Evolutionary conservation across 1,140 invertebrate genomes (phyloP).

Genomic region (Camponotus vicinus): DNA sequence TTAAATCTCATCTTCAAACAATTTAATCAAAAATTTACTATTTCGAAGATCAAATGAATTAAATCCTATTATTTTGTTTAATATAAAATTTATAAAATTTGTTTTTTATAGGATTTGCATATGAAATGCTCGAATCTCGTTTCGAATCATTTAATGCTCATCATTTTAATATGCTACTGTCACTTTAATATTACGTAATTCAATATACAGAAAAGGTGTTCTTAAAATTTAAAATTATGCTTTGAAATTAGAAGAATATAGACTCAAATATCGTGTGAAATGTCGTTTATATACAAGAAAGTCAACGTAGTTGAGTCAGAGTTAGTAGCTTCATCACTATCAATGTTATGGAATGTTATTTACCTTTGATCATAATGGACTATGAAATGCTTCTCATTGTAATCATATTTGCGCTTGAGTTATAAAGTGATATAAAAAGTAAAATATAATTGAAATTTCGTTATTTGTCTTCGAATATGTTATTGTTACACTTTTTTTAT

Average conservation of each 20-base stretch:
- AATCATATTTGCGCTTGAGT: constrained; percentile 34
- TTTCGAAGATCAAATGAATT: neutral
- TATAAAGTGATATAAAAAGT: constrained; percentile 55
- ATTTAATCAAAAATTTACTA: neutral
- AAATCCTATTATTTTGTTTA: neutral
- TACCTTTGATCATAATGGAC: constrained; percentile 78
- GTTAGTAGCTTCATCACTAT: constrained; percentile 87
- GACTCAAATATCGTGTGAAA: constrained; percentile 87
- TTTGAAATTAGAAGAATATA: constrained; percentile 86
- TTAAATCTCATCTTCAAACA: neutral
- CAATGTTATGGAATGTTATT: constrained; percentile 87
- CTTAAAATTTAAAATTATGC: constrained; percentile 84
- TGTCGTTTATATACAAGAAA: constrained; percentile 87
- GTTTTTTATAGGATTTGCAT: constrained; percentile 72
- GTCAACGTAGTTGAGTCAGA: constrained; percentile 86
- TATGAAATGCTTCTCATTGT: constrained; percentile 67
- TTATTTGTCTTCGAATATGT: neutral
- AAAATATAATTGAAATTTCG: neutral
- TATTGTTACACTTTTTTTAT: constrained; percentile 8
- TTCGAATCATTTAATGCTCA: constrained; percentile 71
- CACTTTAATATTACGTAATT: no score
- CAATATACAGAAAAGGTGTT: neutral
- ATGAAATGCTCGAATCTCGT: constrained; percentile 74
- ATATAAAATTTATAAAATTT: constrained; percentile 2
- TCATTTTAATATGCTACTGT: no score